Conservation (phyloP, 2,113 vertebrate genomes). For the Pseudorectes ferrugineus region DNA sequence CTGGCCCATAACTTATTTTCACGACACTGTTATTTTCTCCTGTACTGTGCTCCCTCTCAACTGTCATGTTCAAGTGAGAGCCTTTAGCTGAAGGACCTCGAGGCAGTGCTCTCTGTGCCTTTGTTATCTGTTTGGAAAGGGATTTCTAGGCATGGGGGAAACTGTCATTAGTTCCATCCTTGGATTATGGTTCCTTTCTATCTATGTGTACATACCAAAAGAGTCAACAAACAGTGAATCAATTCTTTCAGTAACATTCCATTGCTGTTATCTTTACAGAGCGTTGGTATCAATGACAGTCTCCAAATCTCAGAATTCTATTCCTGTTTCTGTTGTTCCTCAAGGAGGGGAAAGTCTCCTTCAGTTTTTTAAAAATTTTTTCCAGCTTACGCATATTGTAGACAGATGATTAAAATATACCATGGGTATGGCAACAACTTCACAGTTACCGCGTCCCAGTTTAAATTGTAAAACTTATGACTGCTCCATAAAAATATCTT, state of each 20-base stretch:
- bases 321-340: background rate
- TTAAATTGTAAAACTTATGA: conserved; percentile 18
- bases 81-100: background rate
- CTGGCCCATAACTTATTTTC: background rate
- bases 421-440: background rate
- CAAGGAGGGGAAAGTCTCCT: background rate
- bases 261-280: background rate
- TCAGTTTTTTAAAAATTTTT: background rate
- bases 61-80: background rate
- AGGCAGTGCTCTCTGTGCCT: background rate
- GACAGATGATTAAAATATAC: conserved; percentile 3
- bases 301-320: background rate
- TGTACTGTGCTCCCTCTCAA: background rate
- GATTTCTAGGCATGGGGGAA: background rate
- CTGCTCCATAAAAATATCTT: background rate
- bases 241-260: background rate
- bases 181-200: background rate
- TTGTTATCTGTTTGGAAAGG: background rate
- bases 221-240: background rate
- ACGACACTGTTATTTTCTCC: background rate
- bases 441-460: background rate
- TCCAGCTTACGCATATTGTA: background rate
- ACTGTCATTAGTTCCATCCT: background rate
- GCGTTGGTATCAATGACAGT: background rate
- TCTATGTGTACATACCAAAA: background rate